Evolutionary conservation across 2,888 invertebrate species (phyloP).

Genomic region (Leptopterna dolabrata): DNA sequence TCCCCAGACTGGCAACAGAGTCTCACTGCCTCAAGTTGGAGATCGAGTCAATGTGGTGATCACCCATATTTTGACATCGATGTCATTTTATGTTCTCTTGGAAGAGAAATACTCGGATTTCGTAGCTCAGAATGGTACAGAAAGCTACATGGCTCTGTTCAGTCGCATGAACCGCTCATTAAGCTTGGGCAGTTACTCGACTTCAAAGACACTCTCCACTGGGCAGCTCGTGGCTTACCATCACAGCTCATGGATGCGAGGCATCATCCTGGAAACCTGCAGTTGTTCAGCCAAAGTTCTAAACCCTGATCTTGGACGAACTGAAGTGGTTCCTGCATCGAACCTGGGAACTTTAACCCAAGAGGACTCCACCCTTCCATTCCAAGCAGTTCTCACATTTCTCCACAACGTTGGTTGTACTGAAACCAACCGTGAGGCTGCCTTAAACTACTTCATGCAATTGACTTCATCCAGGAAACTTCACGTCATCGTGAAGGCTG

Average conservation of each 20-base stretch:
- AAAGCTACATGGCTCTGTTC: not conserved
- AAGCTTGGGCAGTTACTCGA: not conserved
- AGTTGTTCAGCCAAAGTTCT: not conserved
- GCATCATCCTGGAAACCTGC: not conserved
- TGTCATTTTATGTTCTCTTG: not conserved
- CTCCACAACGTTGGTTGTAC: not conserved
- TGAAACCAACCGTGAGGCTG: not conserved
- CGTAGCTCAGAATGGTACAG: not conserved
- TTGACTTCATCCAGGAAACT: not conserved
- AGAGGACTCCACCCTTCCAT: not conserved
- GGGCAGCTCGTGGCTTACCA: not conserved
- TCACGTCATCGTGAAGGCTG: not conserved
- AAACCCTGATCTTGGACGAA: not conserved
- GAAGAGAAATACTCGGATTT: not conserved
- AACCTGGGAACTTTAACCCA: not conserved
- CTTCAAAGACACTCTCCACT: not conserved
- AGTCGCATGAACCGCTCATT: not conserved
- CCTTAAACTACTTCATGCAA: not conserved
- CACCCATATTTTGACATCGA: not conserved
- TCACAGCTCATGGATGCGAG: not conserved
- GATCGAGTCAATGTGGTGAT: not conserved
- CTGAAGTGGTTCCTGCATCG: not conserved
- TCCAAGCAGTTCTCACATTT: not conserved
- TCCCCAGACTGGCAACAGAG: not conserved
- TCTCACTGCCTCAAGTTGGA: not conserved